Base-by-base conservation (phyloP, 37 sponge, comb jelly and placozoan species). In the Theonella swinhoei region DNA sequence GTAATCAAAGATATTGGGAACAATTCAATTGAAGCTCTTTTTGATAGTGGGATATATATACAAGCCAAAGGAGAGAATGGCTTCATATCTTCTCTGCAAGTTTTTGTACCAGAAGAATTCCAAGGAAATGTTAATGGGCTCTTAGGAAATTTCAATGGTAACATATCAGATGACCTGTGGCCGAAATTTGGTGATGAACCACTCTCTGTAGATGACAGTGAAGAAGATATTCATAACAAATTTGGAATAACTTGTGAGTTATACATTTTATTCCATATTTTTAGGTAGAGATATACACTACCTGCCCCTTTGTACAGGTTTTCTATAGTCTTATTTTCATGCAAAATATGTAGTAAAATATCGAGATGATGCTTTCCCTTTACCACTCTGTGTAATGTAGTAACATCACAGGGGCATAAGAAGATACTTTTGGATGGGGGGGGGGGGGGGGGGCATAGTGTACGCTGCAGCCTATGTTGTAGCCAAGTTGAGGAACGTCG, bases 161-260 rank as follows among this genome's bases (percentile, higher is more conserved):
- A 87, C 60, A 64, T 47, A 24, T 63, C 76, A 22, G 87, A 86
- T 69, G 87, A 86, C 35, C 73, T 86, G 34, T 35, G 60, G 0
- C 87, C 81, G 26, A 80, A 43, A 64, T 42, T 47, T 1, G 54
- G 65, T 14, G 60, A 41, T 34, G 38, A 47, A 32, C 63, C 62
- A 26, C 30, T 86, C 0, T 42, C 80, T 26, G 31, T 79, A 3
- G 72, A 86, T 34, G 60, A 80, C 39, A 39, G 74, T 20, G 60
- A 72, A 9, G 67, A 85, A 41, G 85, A 63, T 19, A 85, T 85
- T 32, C 78, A 85, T 77, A 20, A 65, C 7, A 54, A 39, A 33
- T 85, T 85, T 85, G 85, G 85, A 68, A 11, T 78, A 31, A 68
- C 77, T 38, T 85, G 85, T 85, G 42, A 78, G 85, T 80, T n/a